Evolutionary conservation across 2,797 vertebrate genomes (phyloP).

Genomic region (Manis pentadactyla): DNA sequence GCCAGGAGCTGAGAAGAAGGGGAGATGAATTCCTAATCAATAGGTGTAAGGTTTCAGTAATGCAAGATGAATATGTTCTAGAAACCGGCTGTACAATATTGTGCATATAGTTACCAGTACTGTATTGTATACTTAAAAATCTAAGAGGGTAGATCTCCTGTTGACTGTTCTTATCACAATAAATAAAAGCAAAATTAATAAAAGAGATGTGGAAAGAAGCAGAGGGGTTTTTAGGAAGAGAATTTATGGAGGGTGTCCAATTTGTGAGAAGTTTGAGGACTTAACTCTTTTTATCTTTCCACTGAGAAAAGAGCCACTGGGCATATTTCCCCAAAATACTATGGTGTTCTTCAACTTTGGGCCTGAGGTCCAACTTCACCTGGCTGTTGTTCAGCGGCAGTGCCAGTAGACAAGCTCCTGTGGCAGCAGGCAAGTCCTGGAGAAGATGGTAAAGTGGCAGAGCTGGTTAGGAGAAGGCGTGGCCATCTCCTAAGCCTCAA

Average conservation of each 20-base stretch:
- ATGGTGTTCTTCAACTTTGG: not conserved
- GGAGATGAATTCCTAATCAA: not conserved
- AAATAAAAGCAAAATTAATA: not conserved
- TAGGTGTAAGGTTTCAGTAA: not conserved
- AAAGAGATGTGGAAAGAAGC: not conserved
- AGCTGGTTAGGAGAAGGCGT: not conserved
- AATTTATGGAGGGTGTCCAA: not conserved
- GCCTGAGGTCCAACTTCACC: not conserved
- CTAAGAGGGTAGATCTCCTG: not conserved
- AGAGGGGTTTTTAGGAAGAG: not conserved
- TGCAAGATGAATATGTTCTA: not conserved
- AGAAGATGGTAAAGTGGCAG: not conserved
- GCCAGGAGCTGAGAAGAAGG: too few relatives aligned
- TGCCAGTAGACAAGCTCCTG: accelerated
- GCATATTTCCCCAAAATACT: not conserved
- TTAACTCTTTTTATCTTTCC: not conserved
- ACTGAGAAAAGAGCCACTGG: not conserved
- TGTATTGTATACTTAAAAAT: not conserved
- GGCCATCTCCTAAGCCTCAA: not conserved
- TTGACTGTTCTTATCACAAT: not conserved
- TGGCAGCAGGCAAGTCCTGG: not conserved
- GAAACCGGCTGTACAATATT: not conserved
- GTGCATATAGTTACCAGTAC: not conserved
- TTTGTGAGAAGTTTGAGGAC: not conserved
- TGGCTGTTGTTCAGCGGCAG: not conserved